These are phyloP conservation scores for Pardalotus punctatus DNA, from an alignment of 2,113 vertebrate species.

Conservation along the genomic window DNA sequence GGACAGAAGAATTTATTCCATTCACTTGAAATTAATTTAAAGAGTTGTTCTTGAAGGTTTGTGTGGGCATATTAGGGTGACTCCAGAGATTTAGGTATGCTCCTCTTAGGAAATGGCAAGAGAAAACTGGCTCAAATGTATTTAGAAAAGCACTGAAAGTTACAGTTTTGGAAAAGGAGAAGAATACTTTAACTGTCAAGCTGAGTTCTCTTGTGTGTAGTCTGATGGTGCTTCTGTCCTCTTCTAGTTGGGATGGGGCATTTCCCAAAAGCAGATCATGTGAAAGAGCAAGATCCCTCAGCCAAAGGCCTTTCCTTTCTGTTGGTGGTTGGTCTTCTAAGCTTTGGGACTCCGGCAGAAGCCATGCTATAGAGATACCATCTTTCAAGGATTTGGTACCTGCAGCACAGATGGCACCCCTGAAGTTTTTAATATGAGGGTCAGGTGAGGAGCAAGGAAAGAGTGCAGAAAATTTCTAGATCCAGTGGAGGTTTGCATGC, in stretches of 20 bases:
- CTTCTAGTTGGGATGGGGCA: not conserved
- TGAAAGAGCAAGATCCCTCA: not conserved
- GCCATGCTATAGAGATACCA: rapidly evolving
- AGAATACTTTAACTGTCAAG: not conserved
- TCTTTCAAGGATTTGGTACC: not conserved
- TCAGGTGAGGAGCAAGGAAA: not conserved
- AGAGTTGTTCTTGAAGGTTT: not conserved
- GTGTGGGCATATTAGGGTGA: rapidly evolving
- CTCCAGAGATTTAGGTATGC: not conserved
- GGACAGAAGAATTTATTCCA: not conserved
- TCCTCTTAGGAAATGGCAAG: not conserved
- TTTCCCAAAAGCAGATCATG: not conserved
- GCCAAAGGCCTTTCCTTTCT: not conserved
- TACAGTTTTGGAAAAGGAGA: not conserved
- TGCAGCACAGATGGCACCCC: rapidly evolving
- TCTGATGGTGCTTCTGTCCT: not conserved
- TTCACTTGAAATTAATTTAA: not conserved
- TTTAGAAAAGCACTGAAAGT: not conserved
- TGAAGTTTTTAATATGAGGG: not conserved
- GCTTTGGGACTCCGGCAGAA: not conserved
- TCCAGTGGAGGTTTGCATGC: not conserved
- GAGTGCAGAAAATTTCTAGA: not conserved
- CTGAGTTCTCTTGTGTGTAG: not conserved
- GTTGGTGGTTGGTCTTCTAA: not conserved
- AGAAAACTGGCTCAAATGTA: not conserved